These are phyloP conservation scores for Tiliacea aurago DNA, from an alignment of 2,888 invertebrate genomes.

Conservation along the genomic window DNA sequence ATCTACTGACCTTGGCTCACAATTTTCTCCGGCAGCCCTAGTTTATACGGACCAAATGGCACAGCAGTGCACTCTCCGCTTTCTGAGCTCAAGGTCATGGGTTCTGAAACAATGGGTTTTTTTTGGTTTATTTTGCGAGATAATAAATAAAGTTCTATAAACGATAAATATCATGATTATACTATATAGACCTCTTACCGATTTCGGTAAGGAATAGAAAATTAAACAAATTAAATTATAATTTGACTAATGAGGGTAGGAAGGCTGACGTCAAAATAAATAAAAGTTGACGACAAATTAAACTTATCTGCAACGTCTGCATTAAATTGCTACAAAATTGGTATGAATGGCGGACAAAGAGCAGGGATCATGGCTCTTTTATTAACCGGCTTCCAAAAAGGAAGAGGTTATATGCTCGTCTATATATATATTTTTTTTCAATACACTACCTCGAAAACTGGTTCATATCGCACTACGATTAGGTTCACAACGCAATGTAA, in stretches of 20 bases:
- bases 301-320: neutral
- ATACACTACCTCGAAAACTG: too few relatives aligned
- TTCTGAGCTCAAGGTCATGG: slow-evolving; percentile 49
- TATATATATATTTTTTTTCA: too few relatives aligned
- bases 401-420: too few relatives aligned
- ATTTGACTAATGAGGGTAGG: neutral
- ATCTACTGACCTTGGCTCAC: slow-evolving; percentile 44
- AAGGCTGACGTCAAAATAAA: too few relatives aligned
- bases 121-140: slow-evolving; percentile 29
- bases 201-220: neutral
- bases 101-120: slow-evolving; percentile 20
- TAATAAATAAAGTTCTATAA: neutral
- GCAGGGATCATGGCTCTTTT: neutral
- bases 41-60: slow-evolving; percentile 49
- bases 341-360: neutral
- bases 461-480: too few relatives aligned
- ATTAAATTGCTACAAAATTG: neutral
- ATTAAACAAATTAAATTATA: neutral
- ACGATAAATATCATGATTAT: neutral
- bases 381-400: too few relatives aligned
- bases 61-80: slow-evolving; percentile 27
- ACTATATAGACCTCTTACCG: too few relatives aligned
- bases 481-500: too few relatives aligned
- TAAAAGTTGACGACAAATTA: neutral
- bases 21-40: slow-evolving; percentile 55